Evolutionary conservation across 2,113 vertebrate genomes (phyloP).

Genomic region (Leptocoma aspasia): DNA sequence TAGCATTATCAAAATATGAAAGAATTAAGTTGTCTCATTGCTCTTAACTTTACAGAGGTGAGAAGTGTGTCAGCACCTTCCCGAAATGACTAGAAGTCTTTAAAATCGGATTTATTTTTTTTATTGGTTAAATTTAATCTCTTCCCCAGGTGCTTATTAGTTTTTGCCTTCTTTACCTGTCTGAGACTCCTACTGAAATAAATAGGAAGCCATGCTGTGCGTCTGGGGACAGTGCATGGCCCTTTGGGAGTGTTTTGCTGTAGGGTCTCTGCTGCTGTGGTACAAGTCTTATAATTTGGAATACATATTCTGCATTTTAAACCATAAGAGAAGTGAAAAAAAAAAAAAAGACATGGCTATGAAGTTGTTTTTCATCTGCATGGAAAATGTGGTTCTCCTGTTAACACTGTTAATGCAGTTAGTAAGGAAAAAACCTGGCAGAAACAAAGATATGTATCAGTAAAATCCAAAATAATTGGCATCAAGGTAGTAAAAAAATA

Average conservation of each 20-base stretch:
- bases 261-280: not conserved
- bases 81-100: not conserved
- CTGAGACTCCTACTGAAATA: not conserved
- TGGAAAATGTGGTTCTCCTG: not conserved
- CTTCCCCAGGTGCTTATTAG: not conserved
- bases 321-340: not conserved
- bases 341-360: not conserved
- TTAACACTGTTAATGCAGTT: conserved; percentile 28
- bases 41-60: not conserved
- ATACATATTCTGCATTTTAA: not conserved
- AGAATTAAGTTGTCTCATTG: conserved; percentile 22
- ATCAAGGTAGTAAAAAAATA: not conserved
- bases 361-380: not conserved
- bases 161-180: not conserved
- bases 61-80: conserved; percentile 21
- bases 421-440: not conserved
- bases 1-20: not conserved
- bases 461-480: conserved; percentile 29
- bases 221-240: not conserved
- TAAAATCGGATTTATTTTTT: not conserved
- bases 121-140: not conserved
- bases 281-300: not conserved
- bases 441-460: not conserved
- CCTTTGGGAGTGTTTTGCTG: not conserved
- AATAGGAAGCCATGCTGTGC: not conserved